phyloP scores from a whole-genome alignment of 2,797 vertebrate species.

The Philypnodon macrostomus region DNA sequence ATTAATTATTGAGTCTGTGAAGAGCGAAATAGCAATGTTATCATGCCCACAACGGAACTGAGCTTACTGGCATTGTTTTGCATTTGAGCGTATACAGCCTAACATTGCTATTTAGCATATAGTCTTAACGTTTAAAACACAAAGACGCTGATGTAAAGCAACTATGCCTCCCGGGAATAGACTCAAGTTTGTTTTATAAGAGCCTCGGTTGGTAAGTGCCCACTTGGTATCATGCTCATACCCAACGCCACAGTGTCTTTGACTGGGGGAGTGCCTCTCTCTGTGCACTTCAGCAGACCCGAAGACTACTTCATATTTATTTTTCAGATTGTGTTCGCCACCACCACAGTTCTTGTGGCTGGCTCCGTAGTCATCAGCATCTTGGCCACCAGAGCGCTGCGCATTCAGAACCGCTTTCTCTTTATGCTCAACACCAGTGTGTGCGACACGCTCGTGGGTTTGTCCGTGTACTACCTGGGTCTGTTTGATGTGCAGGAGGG shows the following conservation, averaged over 20 bases:
- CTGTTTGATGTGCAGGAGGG: slow-evolving; percentile 45
- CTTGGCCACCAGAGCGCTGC: slow-evolving; percentile 36
- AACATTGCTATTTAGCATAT: too few relatives aligned
- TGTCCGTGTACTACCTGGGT: slow-evolving; percentile 27
- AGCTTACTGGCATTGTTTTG: too few relatives aligned
- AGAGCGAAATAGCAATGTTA: too few relatives aligned
- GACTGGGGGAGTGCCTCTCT: slow-evolving; percentile 17
- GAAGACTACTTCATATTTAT: slow-evolving; percentile 57
- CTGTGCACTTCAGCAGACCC: slow-evolving; percentile 46
- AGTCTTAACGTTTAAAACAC: too few relatives aligned
- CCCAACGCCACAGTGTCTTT: slow-evolving; percentile 3
- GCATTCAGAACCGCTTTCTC: slow-evolving; percentile 59
- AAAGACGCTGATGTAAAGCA: not conserved
- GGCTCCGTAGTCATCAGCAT: slow-evolving; percentile 54
- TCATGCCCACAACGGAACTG: too few relatives aligned
- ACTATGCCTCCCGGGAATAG: not conserved
- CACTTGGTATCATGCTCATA: not conserved
- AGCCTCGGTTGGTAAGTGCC: not conserved
- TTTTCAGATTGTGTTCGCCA: slow-evolving; percentile 54
- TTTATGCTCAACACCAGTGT: slow-evolving; percentile 72
- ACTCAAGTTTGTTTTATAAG: not conserved
- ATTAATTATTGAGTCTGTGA: too few relatives aligned
- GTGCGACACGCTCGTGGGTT: slow-evolving; percentile 21
- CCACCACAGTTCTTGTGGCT: slow-evolving; percentile 42
- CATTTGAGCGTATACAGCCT: too few relatives aligned